These are phyloP conservation scores for Smutsia gigantea DNA, from an alignment of 2,797 vertebrate species.

Conservation along the genomic window DNA sequence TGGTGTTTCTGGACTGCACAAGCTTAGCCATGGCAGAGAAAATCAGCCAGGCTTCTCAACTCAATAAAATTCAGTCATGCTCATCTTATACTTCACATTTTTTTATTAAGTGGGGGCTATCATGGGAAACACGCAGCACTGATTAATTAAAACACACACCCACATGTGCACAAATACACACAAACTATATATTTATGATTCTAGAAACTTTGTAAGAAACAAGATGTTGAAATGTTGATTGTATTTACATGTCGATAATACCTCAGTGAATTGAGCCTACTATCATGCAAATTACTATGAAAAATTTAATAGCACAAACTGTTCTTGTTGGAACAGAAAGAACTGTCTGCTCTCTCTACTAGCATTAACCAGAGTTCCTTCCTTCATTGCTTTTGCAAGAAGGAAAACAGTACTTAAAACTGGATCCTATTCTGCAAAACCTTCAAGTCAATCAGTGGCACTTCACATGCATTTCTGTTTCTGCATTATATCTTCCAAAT, in stretches of 20 bases:
- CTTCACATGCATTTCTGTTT: constrained; percentile 20
- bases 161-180: background rate
- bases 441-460: background rate
- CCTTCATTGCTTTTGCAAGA: background rate
- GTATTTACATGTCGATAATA: background rate
- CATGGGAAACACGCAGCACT: background rate
- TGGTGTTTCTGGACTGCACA: background rate
- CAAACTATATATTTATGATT: background rate
- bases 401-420: background rate
- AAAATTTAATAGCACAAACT: background rate
- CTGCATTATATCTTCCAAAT: background rate
- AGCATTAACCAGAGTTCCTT: background rate
- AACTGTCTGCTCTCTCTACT: background rate
- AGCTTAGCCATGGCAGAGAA: background rate
- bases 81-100: background rate
- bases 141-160: background rate
- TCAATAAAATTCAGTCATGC: background rate
- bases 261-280: constrained; percentile 2
- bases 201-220: background rate
- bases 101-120: background rate
- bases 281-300: background rate
- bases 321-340: background rate
- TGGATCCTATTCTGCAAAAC: background rate
- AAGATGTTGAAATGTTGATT: background rate
- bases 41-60: background rate